Evolutionary conservation across 2,888 invertebrate species (phyloP).

Genomic region (Craniophora ligustri): DNA sequence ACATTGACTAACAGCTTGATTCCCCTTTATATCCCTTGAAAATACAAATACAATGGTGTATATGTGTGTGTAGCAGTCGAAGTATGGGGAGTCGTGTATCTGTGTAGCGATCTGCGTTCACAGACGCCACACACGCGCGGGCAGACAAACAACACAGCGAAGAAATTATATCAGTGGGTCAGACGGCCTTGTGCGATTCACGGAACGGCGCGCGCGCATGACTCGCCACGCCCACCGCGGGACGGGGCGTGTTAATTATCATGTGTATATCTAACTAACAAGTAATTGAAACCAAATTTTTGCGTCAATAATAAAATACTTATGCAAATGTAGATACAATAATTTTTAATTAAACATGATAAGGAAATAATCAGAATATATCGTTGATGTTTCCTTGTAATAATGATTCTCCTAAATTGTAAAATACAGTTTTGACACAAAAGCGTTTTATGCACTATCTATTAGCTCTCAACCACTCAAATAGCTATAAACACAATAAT

Average conservation of each 20-base stretch:
- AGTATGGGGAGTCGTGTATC: slow-evolving; percentile 1
- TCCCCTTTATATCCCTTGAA: neutral
- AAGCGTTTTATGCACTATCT: no score
- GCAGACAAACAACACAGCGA: slow-evolving; percentile 51
- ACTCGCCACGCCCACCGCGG: slow-evolving; percentile 62
- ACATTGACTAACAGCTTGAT: neutral
- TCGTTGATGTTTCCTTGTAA: no score
- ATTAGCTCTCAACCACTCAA: no score
- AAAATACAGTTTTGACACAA: no score
- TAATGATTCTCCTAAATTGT: no score
- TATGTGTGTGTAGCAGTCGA: slow-evolving; percentile 19
- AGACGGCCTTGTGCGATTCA: slow-evolving; percentile 76
- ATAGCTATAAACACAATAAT: no score
- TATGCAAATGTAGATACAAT: neutral
- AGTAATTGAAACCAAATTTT: slow-evolving; percentile 52
- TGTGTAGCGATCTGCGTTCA: slow-evolving; percentile 9
- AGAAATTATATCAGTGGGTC: slow-evolving; percentile 74
- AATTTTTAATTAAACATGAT: neutral
- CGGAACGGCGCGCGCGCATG: slow-evolving; percentile 72
- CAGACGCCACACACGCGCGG: slow-evolving; percentile 54
- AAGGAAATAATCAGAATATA: no score
- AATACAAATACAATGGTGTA: slow-evolving; percentile 1
- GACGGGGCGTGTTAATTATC: slow-evolving; percentile 43
- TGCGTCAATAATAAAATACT: slow-evolving; percentile 16
- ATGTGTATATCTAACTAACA: slow-evolving; percentile 41